Base-by-base conservation (phyloP, 2,797 vertebrate species). In the Hephaestus fuliginosus region DNA sequence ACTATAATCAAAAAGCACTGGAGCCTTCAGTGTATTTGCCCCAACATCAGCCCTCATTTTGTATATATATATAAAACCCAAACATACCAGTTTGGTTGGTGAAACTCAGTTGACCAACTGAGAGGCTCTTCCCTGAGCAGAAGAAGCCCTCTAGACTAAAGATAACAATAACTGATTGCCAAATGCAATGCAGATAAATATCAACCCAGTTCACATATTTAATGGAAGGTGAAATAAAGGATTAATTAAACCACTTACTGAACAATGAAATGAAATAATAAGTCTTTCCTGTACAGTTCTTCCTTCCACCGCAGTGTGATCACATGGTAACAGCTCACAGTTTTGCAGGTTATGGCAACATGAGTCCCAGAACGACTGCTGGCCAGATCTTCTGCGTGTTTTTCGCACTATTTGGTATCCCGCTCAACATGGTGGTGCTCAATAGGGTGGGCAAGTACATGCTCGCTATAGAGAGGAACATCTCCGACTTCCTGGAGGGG, bases 321-420 rank as follows among this genome's bases (percentile, higher is more conserved):
- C 18, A 65, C 11, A 33, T 44, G 8, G 36, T 83, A 67, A 83
- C 39, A 71, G n/a, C 36, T 49, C 57, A 2, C 17, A 52, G 14
- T 85, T 82, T 83, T 74, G 44, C 90, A 98, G 97, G 97, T 82
- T 98, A 98, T 6, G 97, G 98, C 17, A 98, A 98, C 92, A 95
- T 98, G 61, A 96, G 95, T 80, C 98, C 97, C 75, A 94, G 68
- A 41, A 95, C 97, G 0, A 93, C 63, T 0, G 77, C 53, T 1
- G 97, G 96, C n/a, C 96, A 97, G 85, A 95, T 98, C 86, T 98
- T 98, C 93, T 98, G 97, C 55, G 95, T 98, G 57, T 88, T 98
- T 89, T 99, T 97, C 53, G 97, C 97, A 0, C 88, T 99, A 0
- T 93, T 98, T 84, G 97, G 98, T 5, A 98, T 98, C 81, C 98